Base-by-base conservation (phyloP, 2,113 vertebrate species). In the Tachycineta bicolor region DNA sequence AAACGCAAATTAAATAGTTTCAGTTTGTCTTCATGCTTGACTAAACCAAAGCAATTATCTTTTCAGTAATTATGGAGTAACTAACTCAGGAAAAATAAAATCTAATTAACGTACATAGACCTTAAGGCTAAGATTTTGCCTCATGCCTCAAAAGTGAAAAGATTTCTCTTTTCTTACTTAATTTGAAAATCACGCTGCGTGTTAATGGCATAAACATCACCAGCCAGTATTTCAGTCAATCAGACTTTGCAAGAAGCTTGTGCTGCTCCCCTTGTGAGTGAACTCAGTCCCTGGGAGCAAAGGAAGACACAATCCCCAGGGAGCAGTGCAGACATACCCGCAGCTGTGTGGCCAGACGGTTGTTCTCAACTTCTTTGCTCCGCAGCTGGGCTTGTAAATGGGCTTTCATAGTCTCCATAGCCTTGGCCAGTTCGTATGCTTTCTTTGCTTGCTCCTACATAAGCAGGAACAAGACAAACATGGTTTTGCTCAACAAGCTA, bases 311-410 rank as follows among this genome's bases (percentile, higher is more conserved):
- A 29, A 10, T 9, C 33, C 34, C 34, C 53, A 25, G 55, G 60
- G 25, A 53, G 10, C 37, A 46, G 50, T 3, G 62, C 23, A 43
- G 14, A 31, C 67, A 2, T 95, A 99, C 99, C 98, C 98, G 98
- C 34, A 99, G 98, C 95, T 99, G 98, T 28, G 98, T 87, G 4
- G 81, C 65, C 9, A 99, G 97, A 4, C 98, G 98, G 96, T 98
- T 98, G 92, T 99, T 99, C 65, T 99, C 99, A 1, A 98, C 98
- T 62, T 99, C 99, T 89, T 98, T 99, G 89, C 79, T 98, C 34
- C 98, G 98, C 47, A 99, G 92, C 92, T 99, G 99, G 1, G 97
- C 98, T 93, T 99, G 99, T 53, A 99, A 96, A 86, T 98, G 98
- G 52, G 98, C 98, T 84, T 98, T 97, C 85, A 98, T 97, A 4